phyloP scores from a whole-genome alignment of 1,140 invertebrate species.

The Brachionus manjavacas region DNA sequence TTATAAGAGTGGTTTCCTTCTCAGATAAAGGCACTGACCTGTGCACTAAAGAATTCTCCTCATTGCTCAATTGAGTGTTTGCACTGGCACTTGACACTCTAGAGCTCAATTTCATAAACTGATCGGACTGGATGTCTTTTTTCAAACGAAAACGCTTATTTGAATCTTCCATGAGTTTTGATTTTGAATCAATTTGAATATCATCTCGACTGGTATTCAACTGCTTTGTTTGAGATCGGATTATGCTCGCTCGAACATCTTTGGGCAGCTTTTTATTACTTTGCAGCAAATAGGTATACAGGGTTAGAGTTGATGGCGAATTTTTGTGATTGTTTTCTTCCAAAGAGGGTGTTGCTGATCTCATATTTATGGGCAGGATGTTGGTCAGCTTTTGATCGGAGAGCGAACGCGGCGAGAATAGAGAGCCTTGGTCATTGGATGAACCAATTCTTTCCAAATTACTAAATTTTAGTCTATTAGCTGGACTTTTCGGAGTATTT shows the following conservation, averaged over 20 bases:
- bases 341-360: neutral
- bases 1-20: neutral
- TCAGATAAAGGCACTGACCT: neutral
- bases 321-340: neutral
- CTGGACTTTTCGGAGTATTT: neutral
- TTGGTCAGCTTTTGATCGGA: neutral
- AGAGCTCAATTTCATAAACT: neutral
- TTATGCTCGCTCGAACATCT: neutral
- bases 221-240: neutral
- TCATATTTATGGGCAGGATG: neutral
- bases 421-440: neutral
- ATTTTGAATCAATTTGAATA: neutral
- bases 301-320: neutral
- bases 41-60: neutral
- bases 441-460: neutral
- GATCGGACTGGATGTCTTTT: neutral
- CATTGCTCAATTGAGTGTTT: neutral
- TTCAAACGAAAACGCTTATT: neutral
- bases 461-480: neutral
- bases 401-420: neutral
- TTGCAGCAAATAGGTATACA: conserved; percentile 15
- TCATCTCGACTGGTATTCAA: neutral
- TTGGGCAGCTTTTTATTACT: conserved; percentile 5
- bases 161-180: neutral
- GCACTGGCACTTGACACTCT: neutral